These are phyloP conservation scores for Bos indicus DNA, from an alignment of 2,113 vertebrate species.

Conservation along the genomic window DNA sequence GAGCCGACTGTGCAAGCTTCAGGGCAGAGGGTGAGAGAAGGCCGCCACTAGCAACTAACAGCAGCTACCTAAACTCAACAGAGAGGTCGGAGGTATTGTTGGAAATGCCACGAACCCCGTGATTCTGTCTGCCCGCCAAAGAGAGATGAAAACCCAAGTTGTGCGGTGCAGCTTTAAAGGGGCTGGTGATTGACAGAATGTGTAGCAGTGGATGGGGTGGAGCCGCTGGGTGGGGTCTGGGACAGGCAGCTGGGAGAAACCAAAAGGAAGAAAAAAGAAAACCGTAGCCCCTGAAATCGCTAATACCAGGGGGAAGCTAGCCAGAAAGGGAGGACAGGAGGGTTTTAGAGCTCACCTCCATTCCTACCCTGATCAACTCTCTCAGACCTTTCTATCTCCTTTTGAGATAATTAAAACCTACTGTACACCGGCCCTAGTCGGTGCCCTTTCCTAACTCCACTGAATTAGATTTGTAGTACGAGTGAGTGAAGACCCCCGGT, in stretches of 20 bases:
- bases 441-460: slow-evolving; percentile 8
- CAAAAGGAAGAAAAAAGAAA: slow-evolving; percentile 62
- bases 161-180: slow-evolving; percentile 64
- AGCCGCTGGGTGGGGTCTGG: slow-evolving; percentile 77
- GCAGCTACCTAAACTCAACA: background rate
- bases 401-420: slow-evolving; percentile 24
- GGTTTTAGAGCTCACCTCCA: background rate
- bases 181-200: slow-evolving; percentile 74
- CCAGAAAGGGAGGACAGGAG: background rate
- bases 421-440: background rate
- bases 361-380: background rate
- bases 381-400: background rate
- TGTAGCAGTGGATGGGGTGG: slow-evolving; percentile 73
- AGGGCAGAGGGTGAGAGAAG: background rate
- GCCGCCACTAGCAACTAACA: background rate
- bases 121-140: background rate
- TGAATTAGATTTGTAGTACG: slow-evolving; percentile 4
- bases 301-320: background rate
- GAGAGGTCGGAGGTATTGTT: background rate
- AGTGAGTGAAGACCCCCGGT: slow-evolving; percentile 30
- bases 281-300: background rate
- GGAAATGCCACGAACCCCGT: background rate
- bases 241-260: slow-evolving; percentile 64
- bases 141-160: slow-evolving; percentile 11
- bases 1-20: background rate